A percentile compares a stretch with the other conserved stretches of the same genome.
Conservation (phyloP, 2,113 vertebrate species). For the Protobothrops mucrosquamatus region DNA sequence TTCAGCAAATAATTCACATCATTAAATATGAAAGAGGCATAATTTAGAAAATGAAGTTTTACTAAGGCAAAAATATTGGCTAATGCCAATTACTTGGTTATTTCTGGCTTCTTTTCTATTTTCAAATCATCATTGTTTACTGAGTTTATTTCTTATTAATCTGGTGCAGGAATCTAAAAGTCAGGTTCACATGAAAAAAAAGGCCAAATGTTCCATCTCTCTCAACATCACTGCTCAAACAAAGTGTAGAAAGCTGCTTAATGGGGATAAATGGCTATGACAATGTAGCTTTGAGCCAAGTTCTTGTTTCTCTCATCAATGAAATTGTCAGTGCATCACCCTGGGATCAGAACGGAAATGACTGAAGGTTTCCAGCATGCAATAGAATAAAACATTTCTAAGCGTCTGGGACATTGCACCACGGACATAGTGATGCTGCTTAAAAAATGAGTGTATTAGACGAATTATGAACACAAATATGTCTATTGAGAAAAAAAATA, state of each 20-base stretch:
- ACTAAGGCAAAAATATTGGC: neutral
- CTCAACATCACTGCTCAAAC: slow-evolving; percentile 32
- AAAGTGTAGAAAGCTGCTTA: slow-evolving; percentile 10
- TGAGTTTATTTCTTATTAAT: neutral
- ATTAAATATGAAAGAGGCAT: neutral
- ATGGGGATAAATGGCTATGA: slow-evolving; percentile 28
- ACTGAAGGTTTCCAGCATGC: slow-evolving; percentile 17
- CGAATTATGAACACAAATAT: neutral
- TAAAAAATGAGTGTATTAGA: neutral
- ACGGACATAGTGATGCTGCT: neutral
- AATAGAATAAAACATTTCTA: slow-evolving; percentile 8
- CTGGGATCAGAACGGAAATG: slow-evolving; percentile 38
- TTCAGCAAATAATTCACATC: neutral
- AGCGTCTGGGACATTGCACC: slow-evolving; percentile 1
- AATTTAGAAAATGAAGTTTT: neutral
- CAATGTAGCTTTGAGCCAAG: neutral
- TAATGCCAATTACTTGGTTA: neutral
- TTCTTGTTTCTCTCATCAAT: slow-evolving; percentile 1
- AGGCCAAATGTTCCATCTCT: slow-evolving; percentile 26
- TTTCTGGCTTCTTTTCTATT: neutral
- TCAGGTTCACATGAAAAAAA: slow-evolving; percentile 7
- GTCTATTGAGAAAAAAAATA: neutral
- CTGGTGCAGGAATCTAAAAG: slow-evolving; percentile 16
- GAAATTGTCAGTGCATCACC: slow-evolving; percentile 29
- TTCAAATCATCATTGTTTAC: neutral